These are phyloP conservation scores for Benthochromis sp. DNA, from an alignment of 2,113 vertebrate species.

Conservation along the genomic window DNA sequence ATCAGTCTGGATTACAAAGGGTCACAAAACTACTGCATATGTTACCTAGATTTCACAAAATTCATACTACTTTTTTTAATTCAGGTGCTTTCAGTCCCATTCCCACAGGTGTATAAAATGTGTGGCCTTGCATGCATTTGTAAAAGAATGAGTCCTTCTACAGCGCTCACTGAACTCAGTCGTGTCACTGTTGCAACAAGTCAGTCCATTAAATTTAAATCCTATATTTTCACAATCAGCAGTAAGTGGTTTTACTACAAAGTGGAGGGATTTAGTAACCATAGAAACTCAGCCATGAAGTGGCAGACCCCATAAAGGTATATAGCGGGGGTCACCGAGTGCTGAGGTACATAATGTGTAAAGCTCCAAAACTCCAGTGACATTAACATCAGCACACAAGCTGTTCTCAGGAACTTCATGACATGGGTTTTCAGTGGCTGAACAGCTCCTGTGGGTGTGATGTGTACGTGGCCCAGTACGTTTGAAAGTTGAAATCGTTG, in stretches of 20 bases:
- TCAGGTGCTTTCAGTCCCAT: not conserved
- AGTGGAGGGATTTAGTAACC: not conserved
- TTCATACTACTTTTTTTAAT: not conserved
- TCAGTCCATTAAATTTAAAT: not conserved
- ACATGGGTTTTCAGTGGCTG: not conserved
- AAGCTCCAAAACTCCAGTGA: not conserved
- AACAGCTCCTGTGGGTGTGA: not conserved
- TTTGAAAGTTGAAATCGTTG: slow-evolving; percentile 13
- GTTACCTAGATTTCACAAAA: not conserved
- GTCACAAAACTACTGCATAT: not conserved
- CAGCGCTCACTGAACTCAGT: not conserved
- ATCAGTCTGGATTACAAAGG: not conserved
- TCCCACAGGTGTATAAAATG: not conserved
- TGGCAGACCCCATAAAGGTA: not conserved
- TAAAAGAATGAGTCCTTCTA: not conserved
- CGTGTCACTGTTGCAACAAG: not conserved
- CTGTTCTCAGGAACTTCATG: not conserved
- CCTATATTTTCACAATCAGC: not conserved
- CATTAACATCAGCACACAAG: not conserved
- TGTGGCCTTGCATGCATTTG: not conserved
- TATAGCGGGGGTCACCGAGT: not conserved
- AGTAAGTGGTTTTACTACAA: not conserved
- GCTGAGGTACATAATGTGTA: not conserved
- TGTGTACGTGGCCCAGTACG: not conserved
- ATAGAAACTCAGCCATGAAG: not conserved